These are phyloP conservation scores for Luperina testacea DNA, from an alignment of 2,888 invertebrate genomes.

Conservation along the genomic window DNA sequence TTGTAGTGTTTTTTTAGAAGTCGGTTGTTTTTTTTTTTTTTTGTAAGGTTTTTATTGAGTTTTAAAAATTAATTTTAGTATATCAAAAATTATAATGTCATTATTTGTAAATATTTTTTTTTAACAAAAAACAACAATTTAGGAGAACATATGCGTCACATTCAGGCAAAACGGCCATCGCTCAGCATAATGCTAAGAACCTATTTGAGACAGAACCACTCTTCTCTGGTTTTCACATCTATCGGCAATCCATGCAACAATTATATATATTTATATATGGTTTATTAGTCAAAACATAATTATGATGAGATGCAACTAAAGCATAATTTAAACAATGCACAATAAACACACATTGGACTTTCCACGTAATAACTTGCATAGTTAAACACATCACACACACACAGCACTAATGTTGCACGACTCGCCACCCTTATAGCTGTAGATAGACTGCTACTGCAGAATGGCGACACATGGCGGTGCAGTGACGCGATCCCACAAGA, in stretches of 20 bases:
- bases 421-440: neutral
- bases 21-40: too few relatives aligned
- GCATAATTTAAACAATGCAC: neutral
- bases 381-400: neutral
- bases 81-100: too few relatives aligned
- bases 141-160: too few relatives aligned
- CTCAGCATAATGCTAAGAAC: too few relatives aligned
- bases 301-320: neutral
- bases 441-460: neutral
- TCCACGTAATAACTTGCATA: neutral
- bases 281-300: neutral
- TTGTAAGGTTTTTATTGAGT: neutral
- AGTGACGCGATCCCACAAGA: neutral
- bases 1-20: too few relatives aligned
- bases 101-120: too few relatives aligned
- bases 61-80: neutral
- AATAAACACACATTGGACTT: neutral
- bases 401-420: neutral
- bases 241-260: neutral
- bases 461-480: neutral
- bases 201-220: neutral
- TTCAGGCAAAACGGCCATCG: too few relatives aligned
- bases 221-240: neutral
- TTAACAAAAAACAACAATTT: too few relatives aligned
- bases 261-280: neutral